phyloP scores from a whole-genome alignment of 2,888 invertebrate species.

The Meiosimyza decipiens region DNA sequence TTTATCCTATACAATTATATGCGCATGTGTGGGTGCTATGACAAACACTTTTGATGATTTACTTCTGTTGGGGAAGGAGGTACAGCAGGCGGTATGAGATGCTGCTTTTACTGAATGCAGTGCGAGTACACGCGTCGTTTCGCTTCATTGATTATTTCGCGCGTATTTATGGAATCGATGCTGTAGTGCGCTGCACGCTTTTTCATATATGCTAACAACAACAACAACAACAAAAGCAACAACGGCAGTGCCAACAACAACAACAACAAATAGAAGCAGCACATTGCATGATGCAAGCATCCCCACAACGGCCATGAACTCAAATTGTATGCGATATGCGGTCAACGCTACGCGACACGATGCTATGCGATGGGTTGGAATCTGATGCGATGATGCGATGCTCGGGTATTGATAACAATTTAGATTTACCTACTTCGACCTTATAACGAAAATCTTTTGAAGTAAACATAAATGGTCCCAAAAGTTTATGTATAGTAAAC shows the following conservation, averaged over 20 bases:
- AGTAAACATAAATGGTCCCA: background rate
- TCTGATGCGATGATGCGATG: slow-evolving; percentile 1
- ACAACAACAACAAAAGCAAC: slow-evolving; percentile 26
- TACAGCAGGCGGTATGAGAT: too few species aligned
- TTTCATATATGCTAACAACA: background rate
- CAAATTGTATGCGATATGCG: slow-evolving; percentile 15
- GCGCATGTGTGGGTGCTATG: slow-evolving; percentile 4
- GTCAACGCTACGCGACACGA: slow-evolving; percentile 14
- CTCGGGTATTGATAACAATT: slow-evolving; percentile 10
- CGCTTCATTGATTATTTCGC: too few species aligned
- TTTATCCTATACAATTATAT: background rate
- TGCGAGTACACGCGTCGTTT: too few species aligned
- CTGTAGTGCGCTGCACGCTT: too few species aligned
- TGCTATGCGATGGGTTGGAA: background rate
- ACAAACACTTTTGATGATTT: slow-evolving; percentile 13
- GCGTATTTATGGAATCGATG: too few species aligned
- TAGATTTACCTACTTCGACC: background rate
- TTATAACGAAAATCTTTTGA: background rate
- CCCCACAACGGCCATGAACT: slow-evolving; percentile 33
- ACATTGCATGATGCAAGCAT: slow-evolving; percentile 11
- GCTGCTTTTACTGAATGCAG: too few species aligned
- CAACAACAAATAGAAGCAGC: background rate
- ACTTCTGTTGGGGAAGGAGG: too few species aligned
- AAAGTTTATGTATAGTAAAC: background rate
- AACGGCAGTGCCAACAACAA: background rate